Conservation (phyloP, 2,113 vertebrate species). For the Podilymbus podiceps region DNA sequence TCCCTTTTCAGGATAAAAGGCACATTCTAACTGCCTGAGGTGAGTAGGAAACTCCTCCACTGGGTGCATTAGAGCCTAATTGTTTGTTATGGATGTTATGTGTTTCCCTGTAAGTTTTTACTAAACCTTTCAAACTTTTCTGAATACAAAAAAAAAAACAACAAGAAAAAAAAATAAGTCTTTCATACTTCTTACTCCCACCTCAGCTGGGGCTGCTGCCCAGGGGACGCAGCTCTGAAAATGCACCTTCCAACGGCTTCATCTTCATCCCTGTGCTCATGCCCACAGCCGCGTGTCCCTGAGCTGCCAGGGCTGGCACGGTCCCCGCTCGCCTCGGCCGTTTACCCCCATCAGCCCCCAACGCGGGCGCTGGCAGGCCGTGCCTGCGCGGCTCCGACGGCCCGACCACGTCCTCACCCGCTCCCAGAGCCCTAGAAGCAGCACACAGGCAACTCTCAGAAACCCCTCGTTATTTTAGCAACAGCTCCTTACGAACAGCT, state of each 20-base stretch:
- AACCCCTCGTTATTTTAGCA: neutral
- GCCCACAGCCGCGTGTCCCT: fast-evolving
- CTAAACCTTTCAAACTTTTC: neutral
- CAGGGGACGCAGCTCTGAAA: neutral
- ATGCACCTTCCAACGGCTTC: neutral
- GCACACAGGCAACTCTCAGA: neutral
- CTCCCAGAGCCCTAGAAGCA: neutral
- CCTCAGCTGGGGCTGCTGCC: neutral
- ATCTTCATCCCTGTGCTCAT: neutral
- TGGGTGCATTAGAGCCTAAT: neutral
- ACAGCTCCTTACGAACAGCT: neutral
- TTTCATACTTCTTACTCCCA: neutral
- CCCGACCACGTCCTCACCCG: fast-evolving
- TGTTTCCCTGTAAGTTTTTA: neutral
- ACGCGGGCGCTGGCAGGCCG: fast-evolving
- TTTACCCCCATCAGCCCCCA: neutral
- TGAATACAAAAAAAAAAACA: neutral
- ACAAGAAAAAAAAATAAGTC: neutral
- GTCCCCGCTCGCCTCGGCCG: neutral
- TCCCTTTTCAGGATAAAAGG: slow-evolving; percentile 2
- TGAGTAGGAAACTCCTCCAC: neutral
- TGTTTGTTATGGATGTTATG: neutral
- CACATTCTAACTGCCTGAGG: neutral
- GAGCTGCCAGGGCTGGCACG: neutral
- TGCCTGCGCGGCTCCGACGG: fast-evolving